A percentile compares a stretch with the other conserved stretches of the same genome.
Evolutionary conservation across 2,888 invertebrate species (phyloP).

Genomic region (Linyphia triangularis): DNA sequence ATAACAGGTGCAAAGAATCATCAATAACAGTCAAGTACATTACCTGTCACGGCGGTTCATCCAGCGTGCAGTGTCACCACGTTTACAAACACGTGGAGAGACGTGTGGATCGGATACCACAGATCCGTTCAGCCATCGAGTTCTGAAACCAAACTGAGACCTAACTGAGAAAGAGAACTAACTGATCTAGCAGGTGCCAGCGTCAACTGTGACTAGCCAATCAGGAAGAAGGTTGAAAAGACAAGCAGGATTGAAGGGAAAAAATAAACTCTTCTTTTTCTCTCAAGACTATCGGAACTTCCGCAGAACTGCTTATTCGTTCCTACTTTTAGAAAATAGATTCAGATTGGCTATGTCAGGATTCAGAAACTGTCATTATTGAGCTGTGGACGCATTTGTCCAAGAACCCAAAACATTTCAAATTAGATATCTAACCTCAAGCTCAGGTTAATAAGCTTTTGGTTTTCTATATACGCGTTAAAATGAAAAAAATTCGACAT

Average conservation of each 20-base stretch:
- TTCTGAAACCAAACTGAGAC: constrained; percentile 7
- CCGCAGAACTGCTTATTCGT: constrained; percentile 28
- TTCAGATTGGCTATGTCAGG: too few species aligned
- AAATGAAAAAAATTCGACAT: too few species aligned
- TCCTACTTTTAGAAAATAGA: too few species aligned
- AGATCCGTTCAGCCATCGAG: constrained; percentile 17
- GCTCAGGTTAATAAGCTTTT: too few species aligned
- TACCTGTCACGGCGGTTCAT: constrained; percentile 9
- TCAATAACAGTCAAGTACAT: background rate
- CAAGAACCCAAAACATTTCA: too few species aligned
- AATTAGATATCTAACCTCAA: too few species aligned
- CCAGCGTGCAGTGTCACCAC: background rate
- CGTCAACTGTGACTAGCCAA: constrained; percentile 20
- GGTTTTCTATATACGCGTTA: too few species aligned
- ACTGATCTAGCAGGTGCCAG: constrained; percentile 47
- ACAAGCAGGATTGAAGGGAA: constrained; percentile 4
- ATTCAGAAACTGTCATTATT: too few species aligned
- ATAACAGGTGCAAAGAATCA: background rate
- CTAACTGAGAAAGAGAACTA: constrained; percentile 1
- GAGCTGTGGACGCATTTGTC: too few species aligned
- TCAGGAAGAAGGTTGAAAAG: constrained; percentile 32
- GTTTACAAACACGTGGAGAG: constrained; percentile 13
- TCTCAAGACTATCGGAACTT: constrained; percentile 37
- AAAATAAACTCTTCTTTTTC: background rate
- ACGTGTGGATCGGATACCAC: constrained; percentile 19